These are phyloP conservation scores for Trichopria drosophilae DNA, from an alignment of 2,888 invertebrate species.

Conservation along the genomic window DNA sequence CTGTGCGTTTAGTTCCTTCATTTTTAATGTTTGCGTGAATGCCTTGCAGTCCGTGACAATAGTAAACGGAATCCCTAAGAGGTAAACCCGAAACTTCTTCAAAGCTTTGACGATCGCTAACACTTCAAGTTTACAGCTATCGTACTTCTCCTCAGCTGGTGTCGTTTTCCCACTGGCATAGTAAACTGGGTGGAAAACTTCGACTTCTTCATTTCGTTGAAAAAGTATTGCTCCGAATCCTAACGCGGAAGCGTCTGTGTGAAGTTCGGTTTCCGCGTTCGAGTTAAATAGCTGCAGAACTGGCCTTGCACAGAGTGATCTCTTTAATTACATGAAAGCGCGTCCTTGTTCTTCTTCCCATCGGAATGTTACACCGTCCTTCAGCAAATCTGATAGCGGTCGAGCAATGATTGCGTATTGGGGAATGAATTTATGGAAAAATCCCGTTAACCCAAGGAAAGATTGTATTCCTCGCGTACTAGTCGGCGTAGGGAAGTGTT, in stretches of 20 bases:
- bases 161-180: slow-evolving; percentile 39
- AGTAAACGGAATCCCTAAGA: slow-evolving; percentile 36
- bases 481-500: slow-evolving; percentile 13
- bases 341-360: neutral
- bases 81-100: slow-evolving; percentile 15
- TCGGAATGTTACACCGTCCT: slow-evolving; percentile 1
- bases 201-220: slow-evolving; percentile 33
- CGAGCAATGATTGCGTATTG: too few species aligned
- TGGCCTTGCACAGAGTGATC: slow-evolving; percentile 4
- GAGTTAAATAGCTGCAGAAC: slow-evolving; percentile 22
- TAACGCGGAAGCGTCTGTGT: slow-evolving; percentile 22
- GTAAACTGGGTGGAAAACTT: slow-evolving; percentile 35
- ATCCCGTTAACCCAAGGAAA: slow-evolving; percentile 33
- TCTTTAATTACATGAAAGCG: slow-evolving; percentile 16
- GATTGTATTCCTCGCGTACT: slow-evolving; percentile 22
- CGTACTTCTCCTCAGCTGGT: slow-evolving; percentile 34
- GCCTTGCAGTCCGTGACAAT: slow-evolving; percentile 35
- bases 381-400: too few species aligned
- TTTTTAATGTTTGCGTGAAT: too few species aligned
- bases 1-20: too few species aligned
- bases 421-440: slow-evolving; percentile 32
- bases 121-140: slow-evolving; percentile 41
- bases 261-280: slow-evolving; percentile 23
- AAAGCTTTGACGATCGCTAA: slow-evolving; percentile 39
- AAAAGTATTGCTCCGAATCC: slow-evolving; percentile 36